Percentiles rank a stretch among this genome's conserved stretches.
These are phyloP conservation scores for Hypercompe scribonia DNA, from an alignment of 2,888 invertebrate species.

Conservation along the genomic window DNA sequence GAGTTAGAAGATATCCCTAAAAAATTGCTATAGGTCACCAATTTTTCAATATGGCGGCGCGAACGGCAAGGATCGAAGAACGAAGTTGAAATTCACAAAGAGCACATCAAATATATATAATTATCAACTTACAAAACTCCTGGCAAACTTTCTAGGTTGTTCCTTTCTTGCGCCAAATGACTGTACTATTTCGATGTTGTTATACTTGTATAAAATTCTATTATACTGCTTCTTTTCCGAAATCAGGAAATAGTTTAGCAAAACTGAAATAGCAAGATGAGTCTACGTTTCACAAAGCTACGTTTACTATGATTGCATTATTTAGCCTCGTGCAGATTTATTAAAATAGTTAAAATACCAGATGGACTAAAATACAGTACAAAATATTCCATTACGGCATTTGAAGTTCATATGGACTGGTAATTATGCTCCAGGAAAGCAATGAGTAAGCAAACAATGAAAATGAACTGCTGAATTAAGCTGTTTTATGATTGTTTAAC, in stretches of 20 bases:
- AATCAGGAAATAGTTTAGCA: not conserved
- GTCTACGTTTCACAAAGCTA: not conserved
- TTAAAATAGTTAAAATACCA: conserved; percentile 28
- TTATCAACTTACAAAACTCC: too few species aligned
- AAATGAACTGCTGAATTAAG: not conserved
- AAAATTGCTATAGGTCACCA: too few species aligned
- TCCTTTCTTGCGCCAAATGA: too few species aligned
- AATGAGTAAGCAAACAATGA: not conserved
- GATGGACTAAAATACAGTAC: not conserved
- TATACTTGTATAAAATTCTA: not conserved
- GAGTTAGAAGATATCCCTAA: too few species aligned
- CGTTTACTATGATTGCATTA: conserved; percentile 42
- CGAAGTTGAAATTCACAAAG: too few species aligned
- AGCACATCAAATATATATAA: too few species aligned
- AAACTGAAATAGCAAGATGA: not conserved
- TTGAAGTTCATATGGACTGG: too few species aligned
- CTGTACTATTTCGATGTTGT: too few species aligned
- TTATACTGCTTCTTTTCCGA: not conserved
- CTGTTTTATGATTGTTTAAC: not conserved
- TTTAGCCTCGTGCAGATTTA: conserved; percentile 33
- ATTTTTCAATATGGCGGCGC: too few species aligned
- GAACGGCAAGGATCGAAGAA: too few species aligned
- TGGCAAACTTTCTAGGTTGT: too few species aligned
- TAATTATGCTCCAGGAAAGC: not conserved
- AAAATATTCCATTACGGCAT: not conserved